Percentiles rank a stretch among this genome's conserved stretches.
phyloP scores from a whole-genome alignment of 2,888 invertebrate species.

The Mythimna albipuncta region DNA sequence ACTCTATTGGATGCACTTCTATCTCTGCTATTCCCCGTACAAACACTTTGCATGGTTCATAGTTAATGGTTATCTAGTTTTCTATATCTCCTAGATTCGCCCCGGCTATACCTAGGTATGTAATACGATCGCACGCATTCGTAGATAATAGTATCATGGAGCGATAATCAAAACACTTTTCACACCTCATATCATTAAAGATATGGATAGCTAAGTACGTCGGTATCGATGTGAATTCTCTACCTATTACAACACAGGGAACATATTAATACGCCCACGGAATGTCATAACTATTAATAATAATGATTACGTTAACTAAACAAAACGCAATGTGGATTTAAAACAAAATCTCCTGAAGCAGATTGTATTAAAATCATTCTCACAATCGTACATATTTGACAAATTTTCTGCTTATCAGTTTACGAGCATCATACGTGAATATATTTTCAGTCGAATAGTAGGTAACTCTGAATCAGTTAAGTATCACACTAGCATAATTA shows the following conservation, averaged over 20 bases:
- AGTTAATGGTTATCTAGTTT: not conserved
- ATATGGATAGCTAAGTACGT: not conserved
- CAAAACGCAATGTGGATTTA: not conserved
- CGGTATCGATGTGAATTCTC: not conserved
- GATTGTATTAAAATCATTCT: not conserved
- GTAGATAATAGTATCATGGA: not conserved
- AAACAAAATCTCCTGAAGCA: not conserved
- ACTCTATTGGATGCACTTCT: not conserved
- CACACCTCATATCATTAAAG: not conserved
- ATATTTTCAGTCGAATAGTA: too few species aligned
- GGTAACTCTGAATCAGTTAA: not conserved
- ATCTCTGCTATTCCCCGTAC: not conserved
- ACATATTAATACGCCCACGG: slow-evolving; percentile 6
- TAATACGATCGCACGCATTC: not conserved
- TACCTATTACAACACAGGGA: not conserved
- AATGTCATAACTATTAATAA: slow-evolving; percentile 21
- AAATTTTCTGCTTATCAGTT: too few species aligned
- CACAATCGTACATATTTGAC: too few species aligned
- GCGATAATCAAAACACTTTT: slow-evolving; percentile 2
- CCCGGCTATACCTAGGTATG: not conserved
- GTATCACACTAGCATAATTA: too few species aligned
- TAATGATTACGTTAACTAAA: slow-evolving; percentile 10
- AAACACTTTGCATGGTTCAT: not conserved
- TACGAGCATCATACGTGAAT: not conserved
- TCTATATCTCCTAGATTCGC: not conserved